A percentile compares a stretch with the other conserved stretches of the same genome.
phyloP scores from a whole-genome alignment of 2,113 vertebrate genomes.

The Pygoscelis adeliae region DNA sequence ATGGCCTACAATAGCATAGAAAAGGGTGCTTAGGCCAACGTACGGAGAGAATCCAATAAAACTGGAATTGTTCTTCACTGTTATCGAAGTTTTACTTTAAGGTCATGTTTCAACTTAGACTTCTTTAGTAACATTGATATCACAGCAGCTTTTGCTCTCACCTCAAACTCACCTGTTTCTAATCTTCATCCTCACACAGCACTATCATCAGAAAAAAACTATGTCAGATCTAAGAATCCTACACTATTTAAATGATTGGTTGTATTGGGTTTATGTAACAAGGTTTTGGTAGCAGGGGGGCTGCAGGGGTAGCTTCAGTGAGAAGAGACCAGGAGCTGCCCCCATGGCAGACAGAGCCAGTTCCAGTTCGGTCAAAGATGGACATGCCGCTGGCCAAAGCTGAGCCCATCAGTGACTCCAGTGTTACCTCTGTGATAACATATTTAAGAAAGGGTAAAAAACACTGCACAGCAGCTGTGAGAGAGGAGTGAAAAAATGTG shows the following conservation, averaged over 20 bases:
- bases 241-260: neutral
- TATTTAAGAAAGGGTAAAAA: neutral
- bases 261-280: neutral
- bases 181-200: neutral
- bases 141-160: neutral
- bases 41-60: neutral
- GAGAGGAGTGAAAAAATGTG: neutral
- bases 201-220: neutral
- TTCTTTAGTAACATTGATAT: neutral
- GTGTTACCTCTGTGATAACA: neutral
- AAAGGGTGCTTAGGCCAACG: neutral
- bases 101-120: neutral
- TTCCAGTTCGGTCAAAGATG: neutral
- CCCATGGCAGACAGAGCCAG: neutral
- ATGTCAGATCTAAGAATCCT: neutral
- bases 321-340: neutral
- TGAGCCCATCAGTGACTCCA: neutral
- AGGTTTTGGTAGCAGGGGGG: neutral
- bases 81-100: neutral
- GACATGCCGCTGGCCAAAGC: neutral
- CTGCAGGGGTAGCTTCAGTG: neutral
- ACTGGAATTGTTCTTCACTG: neutral
- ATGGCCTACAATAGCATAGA: neutral
- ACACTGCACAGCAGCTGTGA: neutral
- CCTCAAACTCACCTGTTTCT: neutral